phyloP scores from a whole-genome alignment of 1,140 invertebrate genomes.

The Latrodectus geometricus region DNA sequence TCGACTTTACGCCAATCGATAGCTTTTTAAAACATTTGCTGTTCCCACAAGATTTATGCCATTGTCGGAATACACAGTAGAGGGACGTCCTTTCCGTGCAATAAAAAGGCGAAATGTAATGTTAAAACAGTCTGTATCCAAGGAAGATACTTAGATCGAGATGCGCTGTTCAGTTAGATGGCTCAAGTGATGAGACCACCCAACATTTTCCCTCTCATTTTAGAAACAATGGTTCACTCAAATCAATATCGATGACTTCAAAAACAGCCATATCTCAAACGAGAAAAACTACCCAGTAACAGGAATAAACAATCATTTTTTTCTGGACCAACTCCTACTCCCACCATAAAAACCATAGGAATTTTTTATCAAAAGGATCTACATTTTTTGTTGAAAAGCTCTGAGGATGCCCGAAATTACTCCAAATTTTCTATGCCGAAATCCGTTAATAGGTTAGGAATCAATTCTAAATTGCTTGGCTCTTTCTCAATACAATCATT shows the following conservation, averaged over 20 bases:
- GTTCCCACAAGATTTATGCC: slow-evolving; percentile 40
- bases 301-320: too few species aligned
- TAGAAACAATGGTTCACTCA: slow-evolving; percentile 61
- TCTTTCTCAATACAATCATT: too few species aligned
- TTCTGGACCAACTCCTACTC: too few species aligned
- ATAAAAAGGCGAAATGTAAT: slow-evolving; percentile 68
- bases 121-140: slow-evolving; percentile 68
- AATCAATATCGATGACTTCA: not conserved
- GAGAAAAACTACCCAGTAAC: too few species aligned
- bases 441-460: too few species aligned
- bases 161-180: slow-evolving; percentile 69
- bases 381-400: too few species aligned
- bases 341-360: too few species aligned
- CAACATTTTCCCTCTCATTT: slow-evolving; percentile 68
- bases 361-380: too few species aligned
- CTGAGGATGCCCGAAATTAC: too few species aligned
- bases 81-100: slow-evolving; percentile 64
- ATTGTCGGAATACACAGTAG: slow-evolving; percentile 58
- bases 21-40: slow-evolving; percentile 20
- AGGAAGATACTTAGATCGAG: slow-evolving; percentile 68
- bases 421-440: too few species aligned
- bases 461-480: too few species aligned
- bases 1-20: slow-evolving; percentile 1
- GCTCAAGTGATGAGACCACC: slow-evolving; percentile 70
- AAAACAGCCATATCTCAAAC: not conserved